A percentile compares a stretch with the other conserved stretches of the same genome.
Evolutionary conservation across 2,797 vertebrate genomes (phyloP).

Genomic region (Crocodylus rhombifer): DNA sequence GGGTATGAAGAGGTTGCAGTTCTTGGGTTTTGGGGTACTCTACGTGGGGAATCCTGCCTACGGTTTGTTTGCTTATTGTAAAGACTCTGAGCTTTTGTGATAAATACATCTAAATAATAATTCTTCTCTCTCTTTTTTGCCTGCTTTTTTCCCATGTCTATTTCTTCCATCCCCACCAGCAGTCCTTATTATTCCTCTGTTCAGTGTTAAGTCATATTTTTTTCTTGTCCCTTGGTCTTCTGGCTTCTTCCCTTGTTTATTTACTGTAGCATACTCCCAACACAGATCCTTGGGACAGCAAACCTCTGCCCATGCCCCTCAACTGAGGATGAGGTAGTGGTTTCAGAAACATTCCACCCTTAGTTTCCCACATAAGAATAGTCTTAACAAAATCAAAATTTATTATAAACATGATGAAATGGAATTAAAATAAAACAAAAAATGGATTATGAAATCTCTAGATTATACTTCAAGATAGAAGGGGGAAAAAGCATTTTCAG

Average conservation of each 20-base stretch:
- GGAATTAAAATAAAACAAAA: neutral
- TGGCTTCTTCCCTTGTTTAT: neutral
- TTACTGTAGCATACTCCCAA: neutral
- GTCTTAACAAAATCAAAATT: neutral
- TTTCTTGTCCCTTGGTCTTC: neutral
- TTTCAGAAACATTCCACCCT: neutral
- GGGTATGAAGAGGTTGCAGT: no score
- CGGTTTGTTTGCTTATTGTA: no score
- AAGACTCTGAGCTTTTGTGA: no score
- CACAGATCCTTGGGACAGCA: neutral
- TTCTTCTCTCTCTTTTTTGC: neutral
- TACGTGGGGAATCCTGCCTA: no score
- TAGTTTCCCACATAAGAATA: neutral
- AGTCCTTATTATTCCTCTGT: neutral
- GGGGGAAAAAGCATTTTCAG: neutral
- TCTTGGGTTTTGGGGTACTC: no score
- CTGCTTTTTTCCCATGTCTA: neutral
- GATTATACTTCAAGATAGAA: neutral
- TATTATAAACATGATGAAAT: neutral
- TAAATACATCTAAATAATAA: no score
- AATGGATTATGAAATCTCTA: accelerated
- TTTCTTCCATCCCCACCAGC: neutral
- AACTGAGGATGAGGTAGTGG: neutral
- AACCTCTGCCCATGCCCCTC: neutral
- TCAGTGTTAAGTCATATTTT: neutral